Conservation (phyloP, 2,888 invertebrate species). For the Drosophila anomalata region DNA sequence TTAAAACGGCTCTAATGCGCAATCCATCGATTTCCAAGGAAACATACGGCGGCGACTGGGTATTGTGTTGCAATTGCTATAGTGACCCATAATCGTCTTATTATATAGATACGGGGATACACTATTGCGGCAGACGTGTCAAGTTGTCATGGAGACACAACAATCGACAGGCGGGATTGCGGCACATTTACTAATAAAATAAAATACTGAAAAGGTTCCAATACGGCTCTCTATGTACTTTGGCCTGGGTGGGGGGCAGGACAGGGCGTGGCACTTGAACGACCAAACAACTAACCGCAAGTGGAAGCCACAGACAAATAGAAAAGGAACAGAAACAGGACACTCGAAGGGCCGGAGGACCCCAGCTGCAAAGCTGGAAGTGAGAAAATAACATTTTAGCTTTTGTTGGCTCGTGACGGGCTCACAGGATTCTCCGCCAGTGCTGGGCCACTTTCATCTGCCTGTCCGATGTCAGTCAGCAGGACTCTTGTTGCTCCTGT, state of each 20-base stretch:
- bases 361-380: conserved; percentile 44
- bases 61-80: conserved; percentile 2
- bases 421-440: conserved; percentile 1
- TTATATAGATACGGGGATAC: conserved; percentile 17
- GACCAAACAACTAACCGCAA: conserved; percentile 71
- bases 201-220: conserved; percentile 14
- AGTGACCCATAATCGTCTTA: conserved; percentile 35
- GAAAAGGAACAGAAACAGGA: conserved; percentile 9
- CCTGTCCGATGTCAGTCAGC: conserved; percentile 62
- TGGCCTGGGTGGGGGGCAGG: not conserved
- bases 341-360: conserved; percentile 1
- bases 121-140: conserved; percentile 34
- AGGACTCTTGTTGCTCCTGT: conserved; percentile 35
- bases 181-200: conserved; percentile 40
- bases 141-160: conserved; percentile 22
- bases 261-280: conserved; percentile 47
- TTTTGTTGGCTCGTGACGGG: conserved; percentile 33
- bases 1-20: not conserved
- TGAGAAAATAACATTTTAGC: conserved; percentile 62
- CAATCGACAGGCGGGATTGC: conserved; percentile 32
- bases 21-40: not conserved
- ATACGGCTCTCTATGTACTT: conserved; percentile 20
- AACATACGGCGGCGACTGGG: not conserved
- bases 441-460: conserved; percentile 33
- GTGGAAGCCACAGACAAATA: conserved; percentile 49